Evolutionary conservation across 2,888 invertebrate genomes (phyloP).

Genomic region (Timema podura): DNA sequence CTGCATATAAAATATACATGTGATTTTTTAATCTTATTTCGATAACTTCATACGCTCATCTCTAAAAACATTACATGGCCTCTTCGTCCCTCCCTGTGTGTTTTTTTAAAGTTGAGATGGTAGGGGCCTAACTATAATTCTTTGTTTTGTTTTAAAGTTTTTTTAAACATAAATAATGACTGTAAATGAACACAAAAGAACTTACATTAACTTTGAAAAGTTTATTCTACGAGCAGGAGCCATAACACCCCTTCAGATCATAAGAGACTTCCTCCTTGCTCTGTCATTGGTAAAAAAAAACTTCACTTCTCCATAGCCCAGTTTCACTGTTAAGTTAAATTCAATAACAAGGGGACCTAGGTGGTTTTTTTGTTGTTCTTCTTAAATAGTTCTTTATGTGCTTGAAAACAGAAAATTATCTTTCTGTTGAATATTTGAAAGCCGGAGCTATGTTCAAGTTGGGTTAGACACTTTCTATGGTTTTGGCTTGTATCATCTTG

Average conservation of each 20-base stretch:
- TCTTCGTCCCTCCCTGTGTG: too few species aligned
- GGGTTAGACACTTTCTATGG: too few species aligned
- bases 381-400: conserved; percentile 12
- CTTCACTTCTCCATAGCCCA: neutral
- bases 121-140: too few species aligned
- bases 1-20: neutral
- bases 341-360: neutral
- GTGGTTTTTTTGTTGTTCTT: neutral
- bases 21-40: neutral
- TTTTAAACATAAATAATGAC: too few species aligned
- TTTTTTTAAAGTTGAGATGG: too few species aligned
- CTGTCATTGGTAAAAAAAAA: neutral
- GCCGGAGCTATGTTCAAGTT: neutral
- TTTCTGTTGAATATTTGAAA: too few species aligned
- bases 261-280: neutral
- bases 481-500: too few species aligned
- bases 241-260: neutral
- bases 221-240: neutral
- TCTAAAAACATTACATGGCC: too few species aligned
- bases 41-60: too few species aligned
- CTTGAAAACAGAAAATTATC: neutral
- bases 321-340: neutral
- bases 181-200: neutral
- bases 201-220: neutral
- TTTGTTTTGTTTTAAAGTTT: too few species aligned